Base-by-base conservation (phyloP, 2,888 invertebrate species). In the Thera britannica region DNA sequence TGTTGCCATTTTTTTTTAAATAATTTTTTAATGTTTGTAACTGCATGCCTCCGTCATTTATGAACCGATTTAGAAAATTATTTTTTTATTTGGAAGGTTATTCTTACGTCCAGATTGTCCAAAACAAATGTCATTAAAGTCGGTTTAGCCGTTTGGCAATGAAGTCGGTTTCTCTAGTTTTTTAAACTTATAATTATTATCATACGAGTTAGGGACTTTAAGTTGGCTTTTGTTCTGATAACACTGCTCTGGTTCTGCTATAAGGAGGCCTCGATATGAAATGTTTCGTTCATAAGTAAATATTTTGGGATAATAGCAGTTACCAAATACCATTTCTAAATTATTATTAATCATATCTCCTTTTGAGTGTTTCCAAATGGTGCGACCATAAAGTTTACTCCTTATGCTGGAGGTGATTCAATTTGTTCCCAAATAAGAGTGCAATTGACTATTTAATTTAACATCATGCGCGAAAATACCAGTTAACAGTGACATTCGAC, bases 371-470 rank as follows among this genome's bases (percentile, higher is more conserved):
- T 55, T 65, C 54, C 57, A 71, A 62, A 72, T 67, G 65, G 71
- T 70, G 70, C 66, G 77, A 75, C 75, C 58, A 76, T 72, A 73
- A 75, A 72, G 75, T 72, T 57, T 58, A 73, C 65, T 71, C 78
- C 70, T 38, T 67, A 71, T 69, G 72, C 67, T 70, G 63, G 72
- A 72, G 71, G 75, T 65, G 74, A 74, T 76, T 72, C 73, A 77
- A 75, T 79, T 46, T 73, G 74, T 75, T 70, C 72, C 75, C 56
- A 77, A 80, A 76, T 69, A 70, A 75, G 74, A 74, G 73, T 77
- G 77, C 77, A 79, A 79, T 74, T 75, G 77, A 71, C 75, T 72
- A 77, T 74, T 75, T 70, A 72, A 71, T 70, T 78, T 74, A 72
- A 61, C 72, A 67, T 70, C 61, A 72, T 65, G 72, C 74, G 76